Percentiles rank a stretch among this genome's conserved stretches.
Evolutionary conservation across 2,888 invertebrate genomes (phyloP).

Genomic region (Athalia cordata): DNA sequence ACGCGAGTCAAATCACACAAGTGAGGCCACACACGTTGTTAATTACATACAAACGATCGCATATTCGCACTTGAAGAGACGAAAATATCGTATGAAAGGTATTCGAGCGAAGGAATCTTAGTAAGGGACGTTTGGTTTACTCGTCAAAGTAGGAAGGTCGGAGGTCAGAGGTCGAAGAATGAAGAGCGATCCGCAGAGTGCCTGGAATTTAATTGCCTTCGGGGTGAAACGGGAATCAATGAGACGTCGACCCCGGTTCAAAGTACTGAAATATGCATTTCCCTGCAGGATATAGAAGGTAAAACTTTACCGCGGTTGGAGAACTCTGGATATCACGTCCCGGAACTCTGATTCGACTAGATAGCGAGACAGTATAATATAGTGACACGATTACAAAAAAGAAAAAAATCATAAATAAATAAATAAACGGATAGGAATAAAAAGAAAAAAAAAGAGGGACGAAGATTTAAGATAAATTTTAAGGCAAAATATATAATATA

Average conservation of each 20-base stretch:
- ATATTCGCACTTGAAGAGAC: not conserved
- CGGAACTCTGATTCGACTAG: too few species aligned
- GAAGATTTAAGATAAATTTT: slow-evolving; percentile 12
- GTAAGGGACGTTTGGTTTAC: too few species aligned
- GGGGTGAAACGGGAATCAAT: not conserved
- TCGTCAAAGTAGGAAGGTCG: too few species aligned
- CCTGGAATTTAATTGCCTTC: slow-evolving; percentile 13
- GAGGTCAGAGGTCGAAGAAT: slow-evolving; percentile 7
- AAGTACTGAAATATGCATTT: not conserved
- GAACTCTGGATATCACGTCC: not conserved
- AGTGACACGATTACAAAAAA: not conserved
- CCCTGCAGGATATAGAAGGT: not conserved
- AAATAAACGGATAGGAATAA: too few species aligned
- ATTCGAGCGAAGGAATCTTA: not conserved
- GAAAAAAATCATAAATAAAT: not conserved
- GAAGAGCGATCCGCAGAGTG: not conserved
- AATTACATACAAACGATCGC: not conserved
- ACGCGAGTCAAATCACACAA: not conserved
- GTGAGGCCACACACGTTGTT: slow-evolving; percentile 29
- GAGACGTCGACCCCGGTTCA: not conserved
- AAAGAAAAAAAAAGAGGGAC: not conserved
- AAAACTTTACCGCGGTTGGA: not conserved
- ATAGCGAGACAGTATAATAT: too few species aligned
- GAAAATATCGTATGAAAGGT: too few species aligned
- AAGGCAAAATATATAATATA: too few species aligned